Evolutionary conservation across 2,797 vertebrate genomes (phyloP).

Genomic region (Rhinatrema bivittatum): DNA sequence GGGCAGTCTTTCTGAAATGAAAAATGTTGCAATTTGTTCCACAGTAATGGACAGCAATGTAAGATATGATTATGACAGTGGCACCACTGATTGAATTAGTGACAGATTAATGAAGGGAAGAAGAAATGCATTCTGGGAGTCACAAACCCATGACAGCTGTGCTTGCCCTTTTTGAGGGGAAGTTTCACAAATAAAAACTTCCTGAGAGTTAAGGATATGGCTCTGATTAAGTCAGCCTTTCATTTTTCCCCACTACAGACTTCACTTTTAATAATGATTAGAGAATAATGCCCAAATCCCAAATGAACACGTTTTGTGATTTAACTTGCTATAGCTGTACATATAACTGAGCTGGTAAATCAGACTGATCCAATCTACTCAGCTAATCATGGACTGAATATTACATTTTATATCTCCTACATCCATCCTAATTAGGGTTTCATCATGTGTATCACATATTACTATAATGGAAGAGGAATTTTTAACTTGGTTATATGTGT

Average conservation of each 20-base stretch:
- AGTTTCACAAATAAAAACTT: slow-evolving; percentile 35
- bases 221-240: slow-evolving; percentile 37
- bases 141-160: slow-evolving; percentile 20
- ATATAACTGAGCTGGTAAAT: slow-evolving; percentile 23
- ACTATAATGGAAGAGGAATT: slow-evolving; percentile 26
- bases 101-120: slow-evolving; percentile 44
- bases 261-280: slow-evolving; percentile 49
- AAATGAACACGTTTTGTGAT: slow-evolving; percentile 37
- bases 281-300: slow-evolving; percentile 43
- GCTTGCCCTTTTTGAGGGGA: slow-evolving; percentile 24
- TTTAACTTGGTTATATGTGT: too few species aligned
- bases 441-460: slow-evolving; percentile 6
- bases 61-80: slow-evolving; percentile 37
- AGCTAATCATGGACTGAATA: slow-evolving; percentile 26
- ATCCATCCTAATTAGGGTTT: slow-evolving; percentile 27
- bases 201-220: slow-evolving; percentile 27
- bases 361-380: slow-evolving; percentile 20
- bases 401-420: slow-evolving; percentile 22
- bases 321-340: slow-evolving; percentile 41
- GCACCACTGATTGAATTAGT: slow-evolving; percentile 36
- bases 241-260: slow-evolving; percentile 17
- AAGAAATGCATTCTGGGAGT: slow-evolving; percentile 34
- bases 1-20: slow-evolving; percentile 21
- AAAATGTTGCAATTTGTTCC: slow-evolving; percentile 32
- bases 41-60: slow-evolving; percentile 32